Evolutionary conservation across 2,797 vertebrate genomes (phyloP), one percentile per base, ranked within the genome.

Genomic region (Leuciscus waleckii): DNA sequence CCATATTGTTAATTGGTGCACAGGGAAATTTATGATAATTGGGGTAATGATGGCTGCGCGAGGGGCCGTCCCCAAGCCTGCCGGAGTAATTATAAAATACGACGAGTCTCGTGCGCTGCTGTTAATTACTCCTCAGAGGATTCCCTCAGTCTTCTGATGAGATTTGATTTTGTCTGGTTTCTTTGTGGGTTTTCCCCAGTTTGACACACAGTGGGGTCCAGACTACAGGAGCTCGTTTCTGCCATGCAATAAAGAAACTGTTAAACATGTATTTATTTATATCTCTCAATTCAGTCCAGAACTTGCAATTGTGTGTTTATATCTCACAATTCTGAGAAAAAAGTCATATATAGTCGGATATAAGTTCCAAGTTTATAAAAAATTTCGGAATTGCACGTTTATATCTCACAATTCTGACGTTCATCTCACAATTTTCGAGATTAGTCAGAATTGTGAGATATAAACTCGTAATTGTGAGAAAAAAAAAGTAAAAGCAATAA

Each of bases 11-110:
- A 99, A 99, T 98, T 99, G 97, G 97, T 95, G 93, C 94, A 93
- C 90, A 92, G 90, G 95, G 94, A 94, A 97, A 99, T 99, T 98
- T 99, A 99, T 98, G 97, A 96, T 98, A 97, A 99, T 98, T 97
- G 97, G 95, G 94, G 96, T 95, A 94, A 96, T 96, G 97, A 97
- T 95, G 94, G 95, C 94, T 96, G 93, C 91, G 89, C 91, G 85
- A 91, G 74, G 88, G 81, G 91, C 93, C 92, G 89, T 94, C 93
- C 93, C 94, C 90, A 89, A 92, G 91, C 93, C 91, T 85, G 92
- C 92, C 91, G 90, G 81, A 87, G 93, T 95, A 96, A 97, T 96
- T 96, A 95, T 94, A 96, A 93, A 95, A 95, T 94, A 95, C 94
- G 94, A 93, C 93, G 93, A 92, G 92, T 92, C 93, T 93, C 80